Percentiles rank a stretch among this genome's conserved stretches.
Conservation (phyloP, 2,888 invertebrate genomes). For the Epinotia ramella region DNA sequence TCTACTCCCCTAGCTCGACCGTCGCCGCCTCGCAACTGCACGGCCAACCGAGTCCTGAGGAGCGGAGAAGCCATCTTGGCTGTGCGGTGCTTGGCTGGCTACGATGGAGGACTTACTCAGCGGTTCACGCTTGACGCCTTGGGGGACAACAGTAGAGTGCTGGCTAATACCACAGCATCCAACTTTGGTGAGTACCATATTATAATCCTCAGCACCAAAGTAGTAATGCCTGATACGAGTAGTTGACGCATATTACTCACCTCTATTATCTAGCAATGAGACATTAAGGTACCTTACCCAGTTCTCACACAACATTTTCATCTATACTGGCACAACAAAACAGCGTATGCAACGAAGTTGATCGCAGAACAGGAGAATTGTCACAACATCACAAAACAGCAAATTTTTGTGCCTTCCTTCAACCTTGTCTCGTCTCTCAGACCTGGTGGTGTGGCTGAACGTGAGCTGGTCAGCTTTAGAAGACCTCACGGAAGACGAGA, state of each 20-base stretch:
- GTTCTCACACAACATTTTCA: too few species aligned
- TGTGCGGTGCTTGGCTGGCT: constrained; percentile 71
- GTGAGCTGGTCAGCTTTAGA: constrained; percentile 71
- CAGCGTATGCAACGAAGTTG: too few species aligned
- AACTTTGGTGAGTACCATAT: constrained; percentile 56
- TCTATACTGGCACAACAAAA: too few species aligned
- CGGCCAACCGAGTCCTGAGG: constrained; percentile 61
- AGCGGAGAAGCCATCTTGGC: constrained; percentile 64
- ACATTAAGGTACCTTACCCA: too few species aligned
- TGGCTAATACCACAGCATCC: constrained; percentile 67
- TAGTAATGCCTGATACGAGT: too few species aligned
- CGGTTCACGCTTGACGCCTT: constrained; percentile 74
- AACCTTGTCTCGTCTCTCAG: constrained; percentile 50
- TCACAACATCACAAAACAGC: too few species aligned
- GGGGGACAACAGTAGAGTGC: constrained; percentile 62
- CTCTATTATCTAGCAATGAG: too few species aligned
- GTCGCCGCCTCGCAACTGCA: constrained; percentile 75
- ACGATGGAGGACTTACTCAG: constrained; percentile 74
- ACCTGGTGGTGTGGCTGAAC: constrained; percentile 75
- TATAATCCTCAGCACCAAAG: too few species aligned
- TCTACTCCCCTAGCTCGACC: constrained; percentile 66
- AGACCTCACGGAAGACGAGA: constrained; percentile 66
- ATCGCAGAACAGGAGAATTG: too few species aligned
- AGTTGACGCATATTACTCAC: too few species aligned
- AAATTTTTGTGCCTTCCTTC: too few species aligned